Evolutionary conservation across 2,888 invertebrate species (phyloP), one percentile per base, ranked within the genome.

Genomic region (Metacarcinus magister): DNA sequence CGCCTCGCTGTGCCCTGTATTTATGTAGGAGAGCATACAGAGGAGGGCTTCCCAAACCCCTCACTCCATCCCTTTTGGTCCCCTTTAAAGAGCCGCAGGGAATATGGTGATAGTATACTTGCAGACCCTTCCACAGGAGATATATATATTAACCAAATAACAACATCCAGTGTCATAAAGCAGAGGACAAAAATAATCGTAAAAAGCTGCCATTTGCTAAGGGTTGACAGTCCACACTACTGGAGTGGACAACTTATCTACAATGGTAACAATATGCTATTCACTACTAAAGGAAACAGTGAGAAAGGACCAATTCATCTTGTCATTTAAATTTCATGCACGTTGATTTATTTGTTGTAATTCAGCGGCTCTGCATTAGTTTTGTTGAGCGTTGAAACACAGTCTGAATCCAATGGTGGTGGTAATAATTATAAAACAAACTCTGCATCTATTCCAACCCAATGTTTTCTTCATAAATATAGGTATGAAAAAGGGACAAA

Each of bases 401-500:
- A 13, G 13, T n/a, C 28, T n/a, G 23, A 75, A 75, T 13, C 54
- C 54, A 13, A 54, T 54, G 54, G 54, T 54, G 5, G 13, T n/a
- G n/a, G n/a, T n/a, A n/a, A n/a, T n/a, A 54, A 87, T 87, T 87
- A 32, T 8, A 39, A 32, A 23, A 54, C 1, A 28, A 32, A 87
- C 39, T 32, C 32, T 87, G 32, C 0, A 39, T 13, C 32, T 39
- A 32, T 39, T 39, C 10, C 32, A 87, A 87, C 32, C 39, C 39
- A 39, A 82, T 13, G n/a, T 39, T 32, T 32, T 39, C 13, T 87
- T 16, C 87, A 87, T 87, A 87, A 87, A 87, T 87, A 87, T 87
- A 87, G 87, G 87, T 87, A 87, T 87, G 87, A 28, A 10, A 23
- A 39, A 67, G 87, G 87, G 87, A 87, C 87, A 39, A 39, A 87